Conservation (phyloP, 2,888 invertebrate species). For the Microctonus hyperodae region DNA sequence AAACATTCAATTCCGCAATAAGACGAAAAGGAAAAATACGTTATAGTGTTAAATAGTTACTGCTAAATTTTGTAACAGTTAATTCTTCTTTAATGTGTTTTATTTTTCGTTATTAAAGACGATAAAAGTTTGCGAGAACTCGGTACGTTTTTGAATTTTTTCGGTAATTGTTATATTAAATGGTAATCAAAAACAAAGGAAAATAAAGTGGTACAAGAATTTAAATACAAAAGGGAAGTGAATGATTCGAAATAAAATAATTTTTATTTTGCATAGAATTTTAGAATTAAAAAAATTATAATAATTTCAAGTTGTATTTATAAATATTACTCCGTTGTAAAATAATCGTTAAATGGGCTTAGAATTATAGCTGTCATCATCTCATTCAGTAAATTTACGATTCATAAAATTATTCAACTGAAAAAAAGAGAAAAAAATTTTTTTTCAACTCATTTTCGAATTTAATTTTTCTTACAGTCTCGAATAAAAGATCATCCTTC, state of each 20-base stretch:
- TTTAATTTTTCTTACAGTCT: not conserved
- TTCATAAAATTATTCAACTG: not conserved
- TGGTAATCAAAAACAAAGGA: constrained; percentile 15
- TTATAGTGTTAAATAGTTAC: constrained; percentile 24
- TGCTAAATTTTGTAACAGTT: constrained; percentile 10
- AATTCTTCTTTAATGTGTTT: not conserved
- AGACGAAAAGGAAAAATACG: constrained; percentile 7
- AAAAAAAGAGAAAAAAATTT: not conserved
- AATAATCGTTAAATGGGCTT: constrained; percentile 33
- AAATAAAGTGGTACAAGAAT: not conserved
- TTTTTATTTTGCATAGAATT: not conserved
- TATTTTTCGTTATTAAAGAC: not conserved
- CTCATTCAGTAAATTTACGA: constrained; percentile 28
- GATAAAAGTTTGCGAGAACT: not conserved
- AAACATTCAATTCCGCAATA: constrained; percentile 1
- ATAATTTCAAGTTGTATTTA: not conserved
- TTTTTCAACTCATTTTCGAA: not conserved
- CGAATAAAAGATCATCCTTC: not conserved
- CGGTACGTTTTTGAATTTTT: not conserved
- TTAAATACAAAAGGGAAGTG: not conserved
- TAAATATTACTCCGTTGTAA: constrained; percentile 32
- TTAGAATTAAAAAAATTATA: not conserved
- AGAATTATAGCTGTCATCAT: constrained; percentile 21
- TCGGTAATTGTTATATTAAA: constrained; percentile 11
- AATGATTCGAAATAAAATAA: not conserved